Base-by-base conservation (phyloP, 1,140 invertebrate species). In the Zaprionus ornatus region DNA sequence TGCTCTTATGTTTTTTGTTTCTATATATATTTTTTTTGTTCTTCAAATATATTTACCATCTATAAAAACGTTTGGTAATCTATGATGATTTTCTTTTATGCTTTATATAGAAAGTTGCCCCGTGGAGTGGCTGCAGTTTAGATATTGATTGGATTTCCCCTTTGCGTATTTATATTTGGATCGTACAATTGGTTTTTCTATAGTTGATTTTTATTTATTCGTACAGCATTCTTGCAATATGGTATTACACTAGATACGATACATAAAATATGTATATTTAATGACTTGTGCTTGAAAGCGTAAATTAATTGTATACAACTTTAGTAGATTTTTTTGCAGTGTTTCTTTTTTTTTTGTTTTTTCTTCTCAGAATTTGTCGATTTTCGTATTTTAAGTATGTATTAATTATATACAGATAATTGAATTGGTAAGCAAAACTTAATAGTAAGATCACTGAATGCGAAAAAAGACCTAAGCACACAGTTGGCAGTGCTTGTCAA, bases 401-500 rank as follows among this genome's bases (percentile, higher is more conserved):
- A 63, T 72, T 68, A 67, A 74, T 56, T 90, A 82, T 90, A 21
- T 88, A 90, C 85, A 88, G 13, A 37, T 72, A 86, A 77, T 66
- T 37, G 79, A 71, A 32, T 32, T 37, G 19, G 70, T 72, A 80
- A 71, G 74, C 68, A 79, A 56, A 88, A 91, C 82, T 82, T 90
- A 90, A 82, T 63, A 57, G 27, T 90, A 87, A 90, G 83, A 90
- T 90, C 87, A 90, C 86, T 90, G 82, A 77, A 73, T 79, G 79
- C 79, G 80, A 86, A 74, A 62, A 77, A 60, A 60, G 75, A 80
- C 57, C 4, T 50, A 3, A 3, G 45, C 45, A 19, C 17, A 40
- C 37, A 40, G 37, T 15, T 7, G 2, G 2, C 40, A 42, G 40
- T 37, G 15, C 54, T 1, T 29, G 54, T 3, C 27, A 13, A 56